phyloP scores from a whole-genome alignment of 2,888 invertebrate genomes.

The Phania funesta region DNA sequence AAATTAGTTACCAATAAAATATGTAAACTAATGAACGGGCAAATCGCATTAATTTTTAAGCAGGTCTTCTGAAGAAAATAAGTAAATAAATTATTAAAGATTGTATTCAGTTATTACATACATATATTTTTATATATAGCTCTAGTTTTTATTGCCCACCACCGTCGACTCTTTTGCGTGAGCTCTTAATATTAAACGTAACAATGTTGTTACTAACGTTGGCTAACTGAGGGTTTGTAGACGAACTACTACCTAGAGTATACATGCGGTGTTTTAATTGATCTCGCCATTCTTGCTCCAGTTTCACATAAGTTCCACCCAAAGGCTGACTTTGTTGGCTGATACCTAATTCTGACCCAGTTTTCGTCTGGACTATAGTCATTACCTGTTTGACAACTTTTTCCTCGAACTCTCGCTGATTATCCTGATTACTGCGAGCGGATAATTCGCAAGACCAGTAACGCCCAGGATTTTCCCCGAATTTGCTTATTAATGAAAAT shows the following conservation, averaged over 20 bases:
- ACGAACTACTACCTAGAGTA: conserved; percentile 3
- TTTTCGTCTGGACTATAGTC: conserved; percentile 77
- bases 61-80: not conserved
- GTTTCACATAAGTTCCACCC: conserved; percentile 87
- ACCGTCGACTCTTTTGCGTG: conserved; percentile 44
- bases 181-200: conserved; percentile 40
- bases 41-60: not conserved
- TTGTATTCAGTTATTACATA: not conserved
- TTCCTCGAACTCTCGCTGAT: conserved; percentile 92
- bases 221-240: not conserved
- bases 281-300: conserved; percentile 90
- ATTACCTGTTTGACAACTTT: conserved; percentile 83
- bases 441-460: conserved; percentile 89
- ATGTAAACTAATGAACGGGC: no score
- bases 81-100: not conserved
- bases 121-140: not conserved
- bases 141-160: conserved; percentile 6
- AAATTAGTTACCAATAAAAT: not conserved
- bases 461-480: conserved; percentile 81
- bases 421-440: conserved; percentile 92
- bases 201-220: conserved; percentile 6
- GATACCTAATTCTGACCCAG: conserved; percentile 74
- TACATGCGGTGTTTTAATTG: conserved; percentile 74
- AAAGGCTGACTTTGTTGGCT: conserved; percentile 70
- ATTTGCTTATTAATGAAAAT: conserved; percentile 11